Percentiles rank a stretch among this genome's conserved stretches.
Evolutionary conservation across 2,113 vertebrate genomes (phyloP).

Genomic region (Cyphomyrus plagiostoma): DNA sequence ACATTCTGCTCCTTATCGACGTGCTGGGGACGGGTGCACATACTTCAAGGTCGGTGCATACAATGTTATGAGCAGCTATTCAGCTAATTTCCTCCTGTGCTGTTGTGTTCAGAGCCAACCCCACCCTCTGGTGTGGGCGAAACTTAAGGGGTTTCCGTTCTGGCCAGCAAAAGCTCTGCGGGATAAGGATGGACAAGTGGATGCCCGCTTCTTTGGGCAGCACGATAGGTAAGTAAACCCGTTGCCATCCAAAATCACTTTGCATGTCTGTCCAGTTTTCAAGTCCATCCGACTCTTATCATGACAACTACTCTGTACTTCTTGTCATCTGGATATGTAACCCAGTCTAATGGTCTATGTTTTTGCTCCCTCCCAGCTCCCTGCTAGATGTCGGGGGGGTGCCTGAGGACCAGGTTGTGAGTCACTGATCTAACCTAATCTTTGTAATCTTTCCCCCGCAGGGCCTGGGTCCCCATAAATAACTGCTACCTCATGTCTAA

Average conservation of each 20-base stretch:
- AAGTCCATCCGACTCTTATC: background rate
- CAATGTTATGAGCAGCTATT: background rate
- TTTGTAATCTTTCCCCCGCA: constrained; percentile 37
- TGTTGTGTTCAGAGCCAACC: constrained; percentile 78
- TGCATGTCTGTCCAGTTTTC: background rate
- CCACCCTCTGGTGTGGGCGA: constrained; percentile 94
- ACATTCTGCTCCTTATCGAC: background rate
- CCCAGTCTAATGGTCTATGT: background rate
- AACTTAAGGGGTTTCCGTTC: constrained; percentile 97
- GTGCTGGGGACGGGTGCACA: background rate
- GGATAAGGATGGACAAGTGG: constrained; percentile 94
- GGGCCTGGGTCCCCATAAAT: constrained; percentile 98
- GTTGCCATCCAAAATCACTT: constrained; percentile 21
- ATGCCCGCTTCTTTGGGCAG: constrained; percentile 96
- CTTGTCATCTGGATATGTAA: background rate
- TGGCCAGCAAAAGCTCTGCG: constrained; percentile 97
- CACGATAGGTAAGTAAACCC: constrained; percentile 86
- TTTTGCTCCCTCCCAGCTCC: constrained; percentile 9
- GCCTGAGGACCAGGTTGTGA: background rate
- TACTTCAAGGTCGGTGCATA: background rate
- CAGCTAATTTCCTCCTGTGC: background rate
- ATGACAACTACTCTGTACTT: background rate
- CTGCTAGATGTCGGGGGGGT: background rate
- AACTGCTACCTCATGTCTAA: constrained; percentile 99
- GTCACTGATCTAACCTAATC: background rate